These are phyloP conservation scores for Dryobates pubescens DNA, from an alignment of 2,797 vertebrate genomes.

Conservation along the genomic window DNA sequence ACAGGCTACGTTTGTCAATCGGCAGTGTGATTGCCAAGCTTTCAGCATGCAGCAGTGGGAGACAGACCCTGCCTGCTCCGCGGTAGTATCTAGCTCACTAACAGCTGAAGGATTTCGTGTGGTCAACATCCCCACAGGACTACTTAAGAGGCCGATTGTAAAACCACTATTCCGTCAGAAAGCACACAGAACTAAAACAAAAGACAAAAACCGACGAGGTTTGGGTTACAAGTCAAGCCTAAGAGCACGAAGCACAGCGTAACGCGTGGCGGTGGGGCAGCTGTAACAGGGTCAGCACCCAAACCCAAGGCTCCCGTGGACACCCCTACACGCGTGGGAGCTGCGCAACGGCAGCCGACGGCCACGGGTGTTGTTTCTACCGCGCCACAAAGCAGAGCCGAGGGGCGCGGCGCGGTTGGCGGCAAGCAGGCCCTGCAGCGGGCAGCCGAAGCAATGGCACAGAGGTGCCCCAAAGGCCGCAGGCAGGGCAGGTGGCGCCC, in stretches of 20 bases:
- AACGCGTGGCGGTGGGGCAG: no score
- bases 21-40: accelerated
- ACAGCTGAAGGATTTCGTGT: accelerated
- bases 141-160: no score
- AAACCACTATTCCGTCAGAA: neutral
- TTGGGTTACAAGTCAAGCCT: accelerated
- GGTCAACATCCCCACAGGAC: neutral
- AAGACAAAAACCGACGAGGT: no score
- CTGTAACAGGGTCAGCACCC: accelerated
- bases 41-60: accelerated
- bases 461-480: no score
- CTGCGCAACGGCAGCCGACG: no score
- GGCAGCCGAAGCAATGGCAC: neutral
- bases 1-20: accelerated
- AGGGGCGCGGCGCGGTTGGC: no score
- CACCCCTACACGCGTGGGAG: neutral
- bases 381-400: accelerated
- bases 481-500: neutral
- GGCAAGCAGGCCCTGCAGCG: neutral
- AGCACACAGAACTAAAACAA: neutral
- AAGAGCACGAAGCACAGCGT: accelerated
- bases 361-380: neutral
- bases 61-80: accelerated
- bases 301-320: accelerated
- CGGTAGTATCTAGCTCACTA: accelerated